Conservation (phyloP, 2,113 vertebrate species). For the Macaca mulatta region DNA sequence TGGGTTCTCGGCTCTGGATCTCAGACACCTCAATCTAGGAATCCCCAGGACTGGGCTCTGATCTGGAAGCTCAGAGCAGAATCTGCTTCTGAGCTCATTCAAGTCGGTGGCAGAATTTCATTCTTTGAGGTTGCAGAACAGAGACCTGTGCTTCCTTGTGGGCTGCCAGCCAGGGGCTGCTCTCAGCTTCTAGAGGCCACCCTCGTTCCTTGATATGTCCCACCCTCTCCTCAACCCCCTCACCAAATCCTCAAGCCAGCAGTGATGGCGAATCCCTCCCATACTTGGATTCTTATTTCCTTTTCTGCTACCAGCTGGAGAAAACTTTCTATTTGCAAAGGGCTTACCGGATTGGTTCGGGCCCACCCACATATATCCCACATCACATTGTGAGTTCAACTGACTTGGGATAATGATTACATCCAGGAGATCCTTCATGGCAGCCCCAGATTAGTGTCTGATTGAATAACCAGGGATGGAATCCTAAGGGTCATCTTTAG, state of each 20-base stretch:
- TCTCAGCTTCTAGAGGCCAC: not conserved
- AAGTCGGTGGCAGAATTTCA: not conserved
- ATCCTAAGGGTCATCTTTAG: not conserved
- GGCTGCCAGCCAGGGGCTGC: not conserved
- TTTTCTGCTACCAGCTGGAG: not conserved
- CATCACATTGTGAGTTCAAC: not conserved
- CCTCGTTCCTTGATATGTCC: not conserved
- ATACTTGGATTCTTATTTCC: not conserved
- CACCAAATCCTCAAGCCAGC: not conserved
- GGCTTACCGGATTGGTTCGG: not conserved
- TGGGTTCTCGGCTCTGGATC: not conserved
- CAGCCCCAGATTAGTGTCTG: not conserved
- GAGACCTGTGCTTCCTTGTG: not conserved
- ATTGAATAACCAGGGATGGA: not conserved
- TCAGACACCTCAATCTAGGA: not conserved
- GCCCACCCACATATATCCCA: not conserved
- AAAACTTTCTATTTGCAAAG: not conserved
- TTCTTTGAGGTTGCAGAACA: not conserved
- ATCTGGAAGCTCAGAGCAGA: not conserved
- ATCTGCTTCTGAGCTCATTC: not conserved
- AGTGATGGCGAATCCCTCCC: not conserved
- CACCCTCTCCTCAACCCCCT: too few species aligned
- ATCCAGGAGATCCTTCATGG: not conserved
- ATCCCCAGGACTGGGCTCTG: not conserved
- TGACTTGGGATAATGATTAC: not conserved